phyloP scores from a whole-genome alignment of 2,888 invertebrate genomes.

The Stenodema calcarata region DNA sequence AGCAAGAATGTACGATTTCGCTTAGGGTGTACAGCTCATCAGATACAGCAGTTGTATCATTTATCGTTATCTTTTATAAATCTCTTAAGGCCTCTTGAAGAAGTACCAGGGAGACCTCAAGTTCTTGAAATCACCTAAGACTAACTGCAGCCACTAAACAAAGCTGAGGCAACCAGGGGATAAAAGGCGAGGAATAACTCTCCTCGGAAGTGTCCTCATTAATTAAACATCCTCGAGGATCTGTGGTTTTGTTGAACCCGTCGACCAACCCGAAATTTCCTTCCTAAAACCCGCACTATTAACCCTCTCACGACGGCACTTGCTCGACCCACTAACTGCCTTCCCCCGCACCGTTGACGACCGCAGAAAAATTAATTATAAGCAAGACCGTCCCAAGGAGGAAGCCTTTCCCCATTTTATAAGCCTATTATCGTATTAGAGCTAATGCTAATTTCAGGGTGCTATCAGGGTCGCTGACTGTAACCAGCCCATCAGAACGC shows the following conservation, averaged over 20 bases:
- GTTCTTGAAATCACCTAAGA: background rate
- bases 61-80: too few species aligned
- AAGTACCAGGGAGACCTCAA: too few species aligned
- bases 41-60: too few species aligned
- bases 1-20: too few species aligned
- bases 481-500: slow-evolving; percentile 25
- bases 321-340: background rate
- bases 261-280: background rate
- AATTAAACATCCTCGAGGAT: background rate
- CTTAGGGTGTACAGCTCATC: too few species aligned
- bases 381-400: background rate
- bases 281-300: background rate
- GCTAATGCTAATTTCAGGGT: slow-evolving; percentile 47
- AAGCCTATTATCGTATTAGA: slow-evolving; percentile 53
- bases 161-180: background rate
- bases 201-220: background rate
- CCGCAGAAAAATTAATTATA: slow-evolving; percentile 49
- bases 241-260: background rate
- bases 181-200: background rate
- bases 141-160: background rate
- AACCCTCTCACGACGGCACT: background rate
- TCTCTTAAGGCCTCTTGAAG: too few species aligned
- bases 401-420: slow-evolving; percentile 33
- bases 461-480: slow-evolving; percentile 17
- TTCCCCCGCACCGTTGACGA: background rate